A percentile compares a stretch with the other conserved stretches of the same genome.
These are phyloP conservation scores for Oreochromis grahami DNA, from an alignment of 2,797 vertebrate species.

Conservation along the genomic window DNA sequence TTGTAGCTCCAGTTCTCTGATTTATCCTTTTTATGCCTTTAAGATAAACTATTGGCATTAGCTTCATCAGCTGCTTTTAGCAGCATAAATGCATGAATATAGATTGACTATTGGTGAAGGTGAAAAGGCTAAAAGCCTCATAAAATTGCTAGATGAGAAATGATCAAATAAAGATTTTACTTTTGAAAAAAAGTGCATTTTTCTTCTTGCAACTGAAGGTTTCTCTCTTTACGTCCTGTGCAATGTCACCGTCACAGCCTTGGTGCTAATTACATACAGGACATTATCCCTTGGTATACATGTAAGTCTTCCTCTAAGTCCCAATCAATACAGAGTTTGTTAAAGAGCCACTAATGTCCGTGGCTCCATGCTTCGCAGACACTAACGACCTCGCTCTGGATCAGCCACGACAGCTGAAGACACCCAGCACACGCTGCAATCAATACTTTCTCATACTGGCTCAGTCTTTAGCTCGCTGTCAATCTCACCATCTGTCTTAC, in stretches of 20 bases:
- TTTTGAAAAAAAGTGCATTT: neutral
- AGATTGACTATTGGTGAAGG: slow-evolving; percentile 24
- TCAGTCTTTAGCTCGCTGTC: slow-evolving; percentile 9
- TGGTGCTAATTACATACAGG: slow-evolving; percentile 67
- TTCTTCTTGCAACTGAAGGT: slow-evolving; percentile 1
- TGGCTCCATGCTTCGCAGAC: slow-evolving; percentile 63
- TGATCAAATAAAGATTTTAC: slow-evolving; percentile 31
- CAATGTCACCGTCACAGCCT: slow-evolving; percentile 31
- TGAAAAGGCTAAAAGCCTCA: slow-evolving; percentile 47
- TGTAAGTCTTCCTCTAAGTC: slow-evolving; percentile 55
- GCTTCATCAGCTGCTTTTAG: slow-evolving; percentile 48
- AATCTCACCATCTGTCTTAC: slow-evolving; percentile 21
- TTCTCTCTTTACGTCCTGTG: neutral
- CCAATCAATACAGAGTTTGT: slow-evolving; percentile 75
- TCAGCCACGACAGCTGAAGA: slow-evolving; percentile 66
- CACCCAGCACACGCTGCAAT: slow-evolving; percentile 56
- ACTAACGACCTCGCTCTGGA: slow-evolving; percentile 61
- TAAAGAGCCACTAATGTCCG: slow-evolving; percentile 73
- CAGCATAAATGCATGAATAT: slow-evolving; percentile 12
- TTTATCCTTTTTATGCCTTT: slow-evolving; percentile 53
- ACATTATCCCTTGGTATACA: slow-evolving; percentile 53
- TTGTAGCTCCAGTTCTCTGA: slow-evolving; percentile 26
- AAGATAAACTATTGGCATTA: slow-evolving; percentile 56
- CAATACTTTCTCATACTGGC: slow-evolving; percentile 55
- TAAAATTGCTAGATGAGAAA: slow-evolving; percentile 31